These are phyloP conservation scores for Blastobasis adustella DNA, from an alignment of 2,888 invertebrate genomes.

Conservation along the genomic window DNA sequence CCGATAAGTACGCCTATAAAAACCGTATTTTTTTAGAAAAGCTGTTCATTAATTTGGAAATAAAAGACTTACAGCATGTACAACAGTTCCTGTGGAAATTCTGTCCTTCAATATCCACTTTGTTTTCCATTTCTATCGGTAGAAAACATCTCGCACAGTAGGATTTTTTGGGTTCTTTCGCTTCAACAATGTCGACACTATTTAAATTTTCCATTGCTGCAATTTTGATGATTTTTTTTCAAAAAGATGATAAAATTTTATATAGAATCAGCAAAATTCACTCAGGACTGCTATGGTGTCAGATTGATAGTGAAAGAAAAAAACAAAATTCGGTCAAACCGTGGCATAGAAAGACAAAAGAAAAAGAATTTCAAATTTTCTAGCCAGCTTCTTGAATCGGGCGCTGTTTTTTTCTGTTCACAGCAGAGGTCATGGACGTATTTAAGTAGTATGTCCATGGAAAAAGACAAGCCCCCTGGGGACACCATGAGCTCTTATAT, in stretches of 20 bases:
- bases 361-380: slow-evolving; percentile 18
- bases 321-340: slow-evolving; percentile 20
- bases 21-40: no score
- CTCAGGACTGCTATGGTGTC: slow-evolving; percentile 36
- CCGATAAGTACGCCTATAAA: no score
- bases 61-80: slow-evolving; percentile 53
- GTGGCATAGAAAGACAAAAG: slow-evolving; percentile 18
- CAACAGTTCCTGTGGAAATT: slow-evolving; percentile 57
- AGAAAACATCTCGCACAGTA: slow-evolving; percentile 62
- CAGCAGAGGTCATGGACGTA: no score
- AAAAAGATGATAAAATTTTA: slow-evolving; percentile 11
- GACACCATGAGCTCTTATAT: no score
- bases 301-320: slow-evolving; percentile 34
- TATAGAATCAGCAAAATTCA: slow-evolving; percentile 38
- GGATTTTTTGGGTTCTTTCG: slow-evolving; percentile 50
- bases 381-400: neutral
- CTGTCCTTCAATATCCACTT: slow-evolving; percentile 54
- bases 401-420: no score
- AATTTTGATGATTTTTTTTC: slow-evolving; percentile 25
- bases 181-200: slow-evolving; percentile 39
- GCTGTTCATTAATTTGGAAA: neutral
- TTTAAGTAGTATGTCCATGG: no score
- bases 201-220: neutral
- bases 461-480: no score
- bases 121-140: slow-evolving; percentile 47